Evolutionary conservation across 2,888 invertebrate genomes (phyloP), one percentile per base, ranked within the genome.

Genomic region (Apamea crenata): DNA sequence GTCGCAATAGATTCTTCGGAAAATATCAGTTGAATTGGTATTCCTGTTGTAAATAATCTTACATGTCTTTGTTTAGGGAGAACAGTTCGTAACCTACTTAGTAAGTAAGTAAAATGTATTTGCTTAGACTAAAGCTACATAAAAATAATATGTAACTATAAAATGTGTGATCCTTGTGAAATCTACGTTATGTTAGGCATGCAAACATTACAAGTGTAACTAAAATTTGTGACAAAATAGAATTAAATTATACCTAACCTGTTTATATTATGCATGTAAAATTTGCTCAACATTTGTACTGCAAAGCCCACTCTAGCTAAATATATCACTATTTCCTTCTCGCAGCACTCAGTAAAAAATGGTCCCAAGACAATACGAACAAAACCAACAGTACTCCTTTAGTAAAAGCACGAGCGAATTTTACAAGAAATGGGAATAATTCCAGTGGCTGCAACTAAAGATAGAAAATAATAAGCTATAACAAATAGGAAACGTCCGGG

Each of bases 401-500:
- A 72, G 44, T 69, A 83, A 86, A 75, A 74, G n/a, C 73, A 70
- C 67, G 36, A 68, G 70, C 63, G 70, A 80, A 76, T 75, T 80
- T 72, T 82, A 85, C 85, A 84, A 87, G 86, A 87, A 87, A 84
- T 81, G 88, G 72, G 68, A 82, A 89, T 87, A 77, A 89, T 73
- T 81, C 81, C 65, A 74, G 73, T 44, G 65, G 84, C 79, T 74
- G 63, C 74, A 71, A 89, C 83, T 86, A 86, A 85, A 82, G 87
- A 85, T 86, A 80, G 89, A 89, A 90, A 92, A 91, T 90, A 90
- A 91, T 92, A 91, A 90, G 89, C 85, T 92, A 88, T 90, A 91
- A 89, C 91, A 91, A 92, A 92, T 92, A 90, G 89, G 85, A 91
- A 90, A 88, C 72, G 82, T 87, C 83, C 72, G 67, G 47, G 76